Conservation (phyloP, 2,888 invertebrate species). For the Lepidocyrtinus sp. region DNA sequence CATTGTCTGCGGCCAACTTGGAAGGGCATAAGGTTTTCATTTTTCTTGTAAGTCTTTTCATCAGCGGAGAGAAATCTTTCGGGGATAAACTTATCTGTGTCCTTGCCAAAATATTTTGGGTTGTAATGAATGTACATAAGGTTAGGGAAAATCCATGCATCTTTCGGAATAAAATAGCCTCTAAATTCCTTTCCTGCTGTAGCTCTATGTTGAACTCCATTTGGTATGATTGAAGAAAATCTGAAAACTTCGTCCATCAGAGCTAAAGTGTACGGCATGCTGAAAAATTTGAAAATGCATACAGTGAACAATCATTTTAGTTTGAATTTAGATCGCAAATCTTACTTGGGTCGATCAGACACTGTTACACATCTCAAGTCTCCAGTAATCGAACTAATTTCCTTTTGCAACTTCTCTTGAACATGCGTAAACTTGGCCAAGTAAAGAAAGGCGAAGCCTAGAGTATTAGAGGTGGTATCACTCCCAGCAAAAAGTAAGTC, state of each 20-base stretch:
- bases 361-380: slow-evolving; percentile 31
- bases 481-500: slow-evolving; percentile 47
- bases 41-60: slow-evolving; percentile 47
- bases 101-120: slow-evolving; percentile 60
- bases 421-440: slow-evolving; percentile 27
- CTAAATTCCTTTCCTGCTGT: slow-evolving; percentile 49
- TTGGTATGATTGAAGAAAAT: slow-evolving; percentile 58
- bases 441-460: slow-evolving; percentile 43
- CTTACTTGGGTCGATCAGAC: slow-evolving; percentile 46
- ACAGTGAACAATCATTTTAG: neutral
- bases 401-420: slow-evolving; percentile 45
- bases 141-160: slow-evolving; percentile 64
- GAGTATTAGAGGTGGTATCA: slow-evolving; percentile 53
- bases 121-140: slow-evolving; percentile 60
- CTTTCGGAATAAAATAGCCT: slow-evolving; percentile 59
- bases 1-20: slow-evolving; percentile 59
- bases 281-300: slow-evolving; percentile 18
- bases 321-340: neutral
- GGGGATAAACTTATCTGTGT: slow-evolving; percentile 65
- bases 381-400: slow-evolving; percentile 47
- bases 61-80: slow-evolving; percentile 65
- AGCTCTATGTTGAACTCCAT: slow-evolving; percentile 61
- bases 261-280: slow-evolving; percentile 65
- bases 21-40: slow-evolving; percentile 66
- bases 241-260: slow-evolving; percentile 63